Conservation (phyloP, 2,113 vertebrate genomes). For the Leuciscus idus region DNA sequence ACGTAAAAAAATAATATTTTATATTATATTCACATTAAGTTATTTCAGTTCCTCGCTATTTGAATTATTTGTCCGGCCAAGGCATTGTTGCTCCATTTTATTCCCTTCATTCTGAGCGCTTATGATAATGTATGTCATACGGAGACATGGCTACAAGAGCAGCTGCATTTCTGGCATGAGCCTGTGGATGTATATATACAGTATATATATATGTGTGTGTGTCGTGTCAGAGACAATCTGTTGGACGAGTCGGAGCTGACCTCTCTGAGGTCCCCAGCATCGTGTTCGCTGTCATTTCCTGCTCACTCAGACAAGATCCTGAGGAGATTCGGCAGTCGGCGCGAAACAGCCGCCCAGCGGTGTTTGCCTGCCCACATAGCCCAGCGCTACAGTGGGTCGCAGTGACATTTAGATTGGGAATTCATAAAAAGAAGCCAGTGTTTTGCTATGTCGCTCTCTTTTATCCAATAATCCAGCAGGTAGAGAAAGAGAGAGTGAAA, state of each 20-base stretch:
- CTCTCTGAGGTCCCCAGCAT: not conserved
- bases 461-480: conserved; percentile 44
- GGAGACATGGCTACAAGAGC: not conserved
- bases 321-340: not conserved
- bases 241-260: conserved; percentile 22
- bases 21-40: too few species aligned
- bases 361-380: conserved; percentile 44
- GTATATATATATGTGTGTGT: not conserved
- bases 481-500: conserved; percentile 9
- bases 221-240: conserved; percentile 35
- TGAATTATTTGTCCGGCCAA: conserved; percentile 22
- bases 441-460: conserved; percentile 31
- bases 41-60: not conserved
- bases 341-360: conserved; percentile 15
- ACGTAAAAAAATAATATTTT: fast-evolving
- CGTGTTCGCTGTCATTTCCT: conserved; percentile 27
- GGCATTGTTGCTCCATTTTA: not conserved
- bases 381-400: conserved; percentile 31
- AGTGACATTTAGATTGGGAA: conserved; percentile 61
- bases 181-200: not conserved
- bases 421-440: conserved; percentile 54
- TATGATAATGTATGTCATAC: not conserved
- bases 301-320: conserved; percentile 25
- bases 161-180: not conserved
- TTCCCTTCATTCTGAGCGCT: not conserved